These are phyloP conservation scores for Karalla daura DNA, from an alignment of 2,797 vertebrate species.

Conservation along the genomic window DNA sequence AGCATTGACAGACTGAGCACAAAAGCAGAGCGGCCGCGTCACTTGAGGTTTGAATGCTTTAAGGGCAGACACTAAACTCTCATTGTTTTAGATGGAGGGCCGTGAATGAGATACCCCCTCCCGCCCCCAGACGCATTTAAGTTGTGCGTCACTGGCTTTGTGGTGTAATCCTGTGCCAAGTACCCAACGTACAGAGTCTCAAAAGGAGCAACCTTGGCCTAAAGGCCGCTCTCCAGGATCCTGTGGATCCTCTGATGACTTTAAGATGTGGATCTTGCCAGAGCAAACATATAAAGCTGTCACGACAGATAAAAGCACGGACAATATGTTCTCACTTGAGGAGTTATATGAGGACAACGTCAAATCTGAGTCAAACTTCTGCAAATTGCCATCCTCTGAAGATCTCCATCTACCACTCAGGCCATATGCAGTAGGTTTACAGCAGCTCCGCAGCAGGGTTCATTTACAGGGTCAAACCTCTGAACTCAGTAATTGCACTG, in stretches of 20 bases:
- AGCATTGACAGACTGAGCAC: slow-evolving; percentile 68
- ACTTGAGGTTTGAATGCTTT: slow-evolving; percentile 53
- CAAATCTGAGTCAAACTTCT: slow-evolving; percentile 38
- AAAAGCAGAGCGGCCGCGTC: slow-evolving; percentile 68
- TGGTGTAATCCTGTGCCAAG: slow-evolving; percentile 2
- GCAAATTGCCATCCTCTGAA: slow-evolving; percentile 53
- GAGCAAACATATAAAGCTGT: slow-evolving; percentile 16
- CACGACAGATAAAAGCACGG: background rate
- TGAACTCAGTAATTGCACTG: slow-evolving; percentile 58
- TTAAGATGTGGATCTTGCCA: slow-evolving; percentile 46
- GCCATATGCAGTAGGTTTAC: slow-evolving; percentile 52
- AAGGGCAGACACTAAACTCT: slow-evolving; percentile 56
- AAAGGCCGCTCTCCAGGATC: slow-evolving; percentile 7
- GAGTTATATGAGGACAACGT: slow-evolving; percentile 42
- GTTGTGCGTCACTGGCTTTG: slow-evolving; percentile 40
- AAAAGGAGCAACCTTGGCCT: background rate
- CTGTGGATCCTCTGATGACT: slow-evolving; percentile 25
- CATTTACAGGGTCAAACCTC: slow-evolving; percentile 67
- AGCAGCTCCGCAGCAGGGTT: slow-evolving; percentile 58
- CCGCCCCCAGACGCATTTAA: slow-evolving; percentile 43
- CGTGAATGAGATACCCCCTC: slow-evolving; percentile 48
- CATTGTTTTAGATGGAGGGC: slow-evolving; percentile 56
- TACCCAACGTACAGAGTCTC: slow-evolving; percentile 22
- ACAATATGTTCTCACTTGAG: slow-evolving; percentile 43
- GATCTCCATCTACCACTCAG: slow-evolving; percentile 38